Percentiles rank a stretch among this genome's conserved stretches.
Evolutionary conservation across 2,797 vertebrate species (phyloP).

Genomic region (Knipowitschia caucasica): DNA sequence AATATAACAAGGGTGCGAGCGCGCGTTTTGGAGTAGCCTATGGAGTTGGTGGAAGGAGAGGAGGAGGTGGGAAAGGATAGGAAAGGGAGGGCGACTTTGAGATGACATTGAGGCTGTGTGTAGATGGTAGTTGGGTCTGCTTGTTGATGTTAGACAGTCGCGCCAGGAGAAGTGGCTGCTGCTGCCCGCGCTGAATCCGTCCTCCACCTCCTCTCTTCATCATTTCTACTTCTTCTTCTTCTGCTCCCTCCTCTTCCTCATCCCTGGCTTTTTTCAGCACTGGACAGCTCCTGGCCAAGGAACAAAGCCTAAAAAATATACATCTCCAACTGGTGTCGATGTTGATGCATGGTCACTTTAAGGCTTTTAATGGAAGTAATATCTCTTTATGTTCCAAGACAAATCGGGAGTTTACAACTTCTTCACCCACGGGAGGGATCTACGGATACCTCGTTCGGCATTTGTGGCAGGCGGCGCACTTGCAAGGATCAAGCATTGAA

Average conservation of each 20-base stretch:
- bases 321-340: slow-evolving; percentile 22
- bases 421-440: slow-evolving; percentile 67
- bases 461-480: slow-evolving; percentile 63
- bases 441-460: slow-evolving; percentile 72
- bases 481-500: slow-evolving; percentile 56
- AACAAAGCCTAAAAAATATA: slow-evolving; percentile 25
- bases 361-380: slow-evolving; percentile 80
- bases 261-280: slow-evolving; percentile 71
- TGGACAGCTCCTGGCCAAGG: slow-evolving; percentile 75
- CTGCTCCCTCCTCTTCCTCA: slow-evolving; percentile 49
- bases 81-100: slow-evolving; percentile 77
- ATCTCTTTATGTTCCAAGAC: slow-evolving; percentile 71
- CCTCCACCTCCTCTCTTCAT: slow-evolving; percentile 42
- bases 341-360: slow-evolving; percentile 62
- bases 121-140: slow-evolving; percentile 77
- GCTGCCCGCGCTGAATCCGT: slow-evolving; percentile 73
- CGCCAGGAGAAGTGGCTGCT: slow-evolving; percentile 76
- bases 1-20: slow-evolving; percentile 29
- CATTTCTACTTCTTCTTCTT: slow-evolving; percentile 44
- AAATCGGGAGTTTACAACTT: slow-evolving; percentile 79
- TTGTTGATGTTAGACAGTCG: slow-evolving; percentile 81
- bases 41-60: slow-evolving; percentile 33
- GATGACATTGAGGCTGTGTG: slow-evolving; percentile 84
- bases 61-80: slow-evolving; percentile 19
- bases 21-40: slow-evolving; percentile 49